Evolutionary conservation across 2,113 vertebrate species (phyloP), one percentile per base, ranked within the genome.

Genomic region (Xenus cinereus): DNA sequence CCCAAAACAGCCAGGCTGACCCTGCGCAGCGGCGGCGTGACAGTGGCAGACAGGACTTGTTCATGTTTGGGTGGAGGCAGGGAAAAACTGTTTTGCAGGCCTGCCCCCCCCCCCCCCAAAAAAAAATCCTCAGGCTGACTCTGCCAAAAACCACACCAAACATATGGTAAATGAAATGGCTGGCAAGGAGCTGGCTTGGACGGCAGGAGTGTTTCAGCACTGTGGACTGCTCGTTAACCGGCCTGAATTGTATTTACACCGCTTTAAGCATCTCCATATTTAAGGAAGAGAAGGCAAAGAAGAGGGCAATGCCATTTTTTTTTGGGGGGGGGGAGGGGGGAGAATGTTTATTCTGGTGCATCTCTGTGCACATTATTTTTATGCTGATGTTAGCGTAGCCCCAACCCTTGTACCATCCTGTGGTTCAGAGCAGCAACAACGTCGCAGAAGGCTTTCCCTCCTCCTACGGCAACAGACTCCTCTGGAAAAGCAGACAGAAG

Each of bases 131-230:
- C 26, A 35, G 56, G 62, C 74, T 87, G 69, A 87, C 91, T 94
- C 92, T 91, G 94, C 94, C 94, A 96, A 94, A 96, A 97, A 85
- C 89, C 94, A 95, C 93, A 96, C 96, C 94, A 97, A 97, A 91
- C 94, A 96, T 96, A 96, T 95, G 95, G 95, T 69, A 95, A 96
- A 92, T 85, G 81, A 96, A 95, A 92, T 91, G 0, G 1, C 86
- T 97, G 96, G 95, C 97, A 96, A 60, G 81, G 91, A 96, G 87
- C 89, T 94, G 74, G 77, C 75, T 95, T 96, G 94, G 95, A 92
- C 1, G 4, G 71, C 81, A 59, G 62, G 41, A 96, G 74, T 69
- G 78, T 94, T 97, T 97, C 97, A 97, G 96, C 96, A 93, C 94
- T 96, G 84, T 95, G 96, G 94, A 97, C 90, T 92, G 89, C 94